Evolutionary conservation across 2,797 vertebrate genomes (phyloP), one percentile per base, ranked within the genome.

Genomic region (Sebastes ruberrimus): DNA sequence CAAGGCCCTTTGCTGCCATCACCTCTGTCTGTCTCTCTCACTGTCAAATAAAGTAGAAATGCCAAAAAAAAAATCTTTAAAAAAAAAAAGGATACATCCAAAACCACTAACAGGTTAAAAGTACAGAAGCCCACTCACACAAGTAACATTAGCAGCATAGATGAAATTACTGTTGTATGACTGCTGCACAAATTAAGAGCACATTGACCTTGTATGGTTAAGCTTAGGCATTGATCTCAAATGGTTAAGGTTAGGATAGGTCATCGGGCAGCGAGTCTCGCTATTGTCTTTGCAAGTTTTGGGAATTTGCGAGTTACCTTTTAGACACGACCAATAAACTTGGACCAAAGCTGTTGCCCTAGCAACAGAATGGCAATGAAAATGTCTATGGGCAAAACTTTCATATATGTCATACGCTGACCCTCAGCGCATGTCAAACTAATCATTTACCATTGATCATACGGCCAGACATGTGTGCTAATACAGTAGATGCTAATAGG

Each of bases 171-270:
- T 0, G 6, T 25, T 27, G 46, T 68, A 30, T n/a, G 35, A 18
- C 16, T 28, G 5, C 64, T 66, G 42, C 49, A 14, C 10, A 67
- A 30, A 5, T 27, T 8, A 25, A 25, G 18, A 60, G 3, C 33
- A 42, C 38, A 42, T 42, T 46, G 42, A 46, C 14, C 38, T 42
- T 14, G 5, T 16, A 18, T 46, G 1, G 42, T 46, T 46, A 18
- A 0, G 42, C 0, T 46, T 18, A 46, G 16, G 16, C 42, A 16
- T 46, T 46, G 0, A 46, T 0, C 14, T 46, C 3, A 1, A 46
- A 46, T 46, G 0, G 42, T 18, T 46, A 46, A 18, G 3, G 42
- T 46, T 46, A 46, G 0, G 6, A 46, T 16, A 0, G 14, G 16
- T 46, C 42, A 46, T 46, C 42, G 3, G 16, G 42, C 16, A 46